Evolutionary conservation across 2,113 vertebrate genomes (phyloP).

Genomic region (Proteles cristata): DNA sequence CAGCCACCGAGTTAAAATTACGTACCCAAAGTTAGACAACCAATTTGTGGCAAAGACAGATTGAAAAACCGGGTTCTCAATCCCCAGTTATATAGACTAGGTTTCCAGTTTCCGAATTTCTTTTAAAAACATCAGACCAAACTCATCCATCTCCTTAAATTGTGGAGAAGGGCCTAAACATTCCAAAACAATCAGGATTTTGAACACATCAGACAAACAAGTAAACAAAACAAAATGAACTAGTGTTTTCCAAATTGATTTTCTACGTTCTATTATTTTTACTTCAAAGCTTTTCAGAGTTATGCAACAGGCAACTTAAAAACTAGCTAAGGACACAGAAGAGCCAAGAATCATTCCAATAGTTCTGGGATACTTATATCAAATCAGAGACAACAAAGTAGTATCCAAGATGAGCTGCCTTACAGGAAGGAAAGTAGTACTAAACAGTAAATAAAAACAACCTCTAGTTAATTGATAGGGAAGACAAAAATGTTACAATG

Average conservation of each 20-base stretch:
- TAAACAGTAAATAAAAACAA: constrained; percentile 74
- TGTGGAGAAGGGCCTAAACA: background rate
- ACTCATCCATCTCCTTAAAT: constrained; percentile 19
- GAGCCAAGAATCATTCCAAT: background rate
- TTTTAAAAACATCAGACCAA: constrained; percentile 43
- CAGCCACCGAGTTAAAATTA: constrained; percentile 51
- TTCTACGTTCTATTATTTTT: constrained; percentile 52
- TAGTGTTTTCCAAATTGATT: constrained; percentile 28
- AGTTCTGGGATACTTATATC: constrained; percentile 44
- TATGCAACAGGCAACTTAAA: constrained; percentile 37
- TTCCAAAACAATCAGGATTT: constrained; percentile 45
- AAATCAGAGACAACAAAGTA: constrained; percentile 53
- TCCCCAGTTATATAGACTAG: background rate
- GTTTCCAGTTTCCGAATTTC: constrained; percentile 41
- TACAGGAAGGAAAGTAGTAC: constrained; percentile 65
- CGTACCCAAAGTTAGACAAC: constrained; percentile 52
- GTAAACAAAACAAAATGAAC: constrained; percentile 36
- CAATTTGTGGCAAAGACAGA: constrained; percentile 57
- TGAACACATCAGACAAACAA: constrained; percentile 52
- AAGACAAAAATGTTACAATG: background rate
- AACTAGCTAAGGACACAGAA: background rate
- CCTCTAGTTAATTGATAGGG: constrained; percentile 1
- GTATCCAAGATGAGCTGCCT: constrained; percentile 61
- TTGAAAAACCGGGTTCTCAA: constrained; percentile 46
- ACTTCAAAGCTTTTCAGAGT: constrained; percentile 25